Percentiles rank a stretch among this genome's conserved stretches.
These are phyloP conservation scores for Chrysemys picta DNA, from an alignment of 2,113 vertebrate species.

Conservation along the genomic window DNA sequence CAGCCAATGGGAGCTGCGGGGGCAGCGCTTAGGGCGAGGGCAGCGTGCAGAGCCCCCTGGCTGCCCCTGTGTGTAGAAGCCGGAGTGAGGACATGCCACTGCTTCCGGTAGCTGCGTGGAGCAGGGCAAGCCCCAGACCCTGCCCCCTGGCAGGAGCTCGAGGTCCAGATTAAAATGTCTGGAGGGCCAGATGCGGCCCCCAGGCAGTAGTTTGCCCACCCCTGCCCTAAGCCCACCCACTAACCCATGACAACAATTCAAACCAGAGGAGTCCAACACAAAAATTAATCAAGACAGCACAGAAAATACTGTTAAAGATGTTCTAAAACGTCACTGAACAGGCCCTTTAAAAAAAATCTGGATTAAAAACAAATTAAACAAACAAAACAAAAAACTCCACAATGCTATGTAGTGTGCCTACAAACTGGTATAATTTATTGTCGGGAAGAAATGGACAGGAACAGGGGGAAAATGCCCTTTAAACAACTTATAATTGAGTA, in stretches of 20 bases:
- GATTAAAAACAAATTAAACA: neutral
- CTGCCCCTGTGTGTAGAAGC: too few relatives aligned
- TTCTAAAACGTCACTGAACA: neutral
- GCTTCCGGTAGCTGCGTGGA: too few relatives aligned
- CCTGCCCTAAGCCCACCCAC: neutral
- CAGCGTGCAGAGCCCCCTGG: too few relatives aligned
- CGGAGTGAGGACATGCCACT: too few relatives aligned
- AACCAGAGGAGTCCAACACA: neutral
- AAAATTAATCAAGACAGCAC: neutral
- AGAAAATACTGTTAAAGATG: neutral
- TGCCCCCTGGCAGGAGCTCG: too few relatives aligned
- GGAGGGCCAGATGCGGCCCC: too few relatives aligned
- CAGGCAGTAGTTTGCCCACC: too few relatives aligned
- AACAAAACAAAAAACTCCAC: neutral
- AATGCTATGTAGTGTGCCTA: neutral
- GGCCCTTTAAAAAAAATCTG: neutral
- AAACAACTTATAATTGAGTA: accelerated
- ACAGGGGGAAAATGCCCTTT: neutral
- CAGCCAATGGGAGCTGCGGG: too few relatives aligned
- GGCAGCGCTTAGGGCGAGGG: too few relatives aligned
- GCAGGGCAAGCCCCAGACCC: too few relatives aligned
- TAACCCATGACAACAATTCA: neutral
- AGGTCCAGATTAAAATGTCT: too few relatives aligned
- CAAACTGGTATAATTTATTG: neutral
- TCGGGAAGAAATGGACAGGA: neutral